Base-by-base conservation (phyloP, 2,113 vertebrate genomes). In the Trematomus loennbergii region DNA sequence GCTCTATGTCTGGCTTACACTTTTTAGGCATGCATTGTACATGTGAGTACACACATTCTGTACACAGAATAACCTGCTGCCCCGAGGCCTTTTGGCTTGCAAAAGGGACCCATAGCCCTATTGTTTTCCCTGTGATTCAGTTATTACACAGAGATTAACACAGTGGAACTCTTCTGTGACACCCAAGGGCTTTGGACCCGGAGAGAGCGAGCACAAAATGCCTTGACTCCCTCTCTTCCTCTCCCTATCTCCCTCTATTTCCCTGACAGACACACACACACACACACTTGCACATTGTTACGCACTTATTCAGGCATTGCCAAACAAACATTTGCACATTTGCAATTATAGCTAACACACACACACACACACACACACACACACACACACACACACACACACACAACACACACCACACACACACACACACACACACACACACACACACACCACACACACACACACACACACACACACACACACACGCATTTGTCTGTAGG, bases 131-230 rank as follows among this genome's bases (percentile, higher is more conserved):
- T 86, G 76, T 91, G 89, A 90, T 91, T 92, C 88, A 90, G 86
- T 91, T 92, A 91, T 93, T 92, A 90, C 88, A 88, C 86, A 87
- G 79, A 89, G 90, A 91, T 91, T 87, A 91, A 87, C 87, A 86
- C 83, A 86, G 84, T 91, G 84, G 82, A 91, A 88, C 85, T 88
- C 83, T 53, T 79, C 75, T 84, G 79, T 70, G 83, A 88, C 88
- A 89, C 85, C 89, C 85, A 86, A 58, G 83, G 87, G 89, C 83
- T 88, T 87, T 82, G 86, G 84, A 88, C 86, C 84, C 83, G 58
- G 70, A 78, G 81, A 84, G 85, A 90, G 66, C 22, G 49, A 78
- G 78, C 67, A 72, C 57, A 77, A 67, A 78, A 89, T 61, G 72
- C 75, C 72, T 82, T 85, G 84, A 80, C 65, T 61, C 66, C 13